phyloP scores from a whole-genome alignment of 2,113 vertebrate genomes.

The Scophthalmus maximus region DNA sequence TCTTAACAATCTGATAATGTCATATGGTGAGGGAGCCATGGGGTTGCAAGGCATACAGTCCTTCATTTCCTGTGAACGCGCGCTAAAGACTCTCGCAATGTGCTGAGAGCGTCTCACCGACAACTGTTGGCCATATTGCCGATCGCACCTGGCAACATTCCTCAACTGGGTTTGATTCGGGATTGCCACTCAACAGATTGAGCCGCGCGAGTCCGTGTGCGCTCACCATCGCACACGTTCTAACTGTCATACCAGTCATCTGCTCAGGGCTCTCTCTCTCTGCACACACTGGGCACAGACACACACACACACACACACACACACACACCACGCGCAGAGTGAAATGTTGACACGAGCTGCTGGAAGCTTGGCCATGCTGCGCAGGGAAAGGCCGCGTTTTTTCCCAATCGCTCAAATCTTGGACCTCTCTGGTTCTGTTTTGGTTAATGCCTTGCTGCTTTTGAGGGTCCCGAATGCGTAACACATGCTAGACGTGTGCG shows the following conservation, averaged over 20 bases:
- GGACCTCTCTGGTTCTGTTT: slow-evolving; percentile 54
- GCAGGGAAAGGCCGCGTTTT: slow-evolving; percentile 58
- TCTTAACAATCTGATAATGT: no score
- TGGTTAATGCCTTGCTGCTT: slow-evolving; percentile 52
- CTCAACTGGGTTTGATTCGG: slow-evolving; percentile 49
- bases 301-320: slow-evolving; percentile 33
- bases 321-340: slow-evolving; percentile 15
- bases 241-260: slow-evolving; percentile 72
- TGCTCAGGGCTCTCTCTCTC: slow-evolving; percentile 51
- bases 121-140: slow-evolving; percentile 73
- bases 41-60: slow-evolving; percentile 46
- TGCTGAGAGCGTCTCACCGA: slow-evolving; percentile 59
- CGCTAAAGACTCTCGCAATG: slow-evolving; percentile 56
- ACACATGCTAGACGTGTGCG: slow-evolving; percentile 57
- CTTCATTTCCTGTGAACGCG: slow-evolving; percentile 64
- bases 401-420: slow-evolving; percentile 50
- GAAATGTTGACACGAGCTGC: slow-evolving; percentile 73
- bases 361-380: slow-evolving; percentile 48
- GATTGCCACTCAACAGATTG: slow-evolving; percentile 69
- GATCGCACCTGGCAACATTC: slow-evolving; percentile 75
- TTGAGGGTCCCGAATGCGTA: slow-evolving; percentile 38
- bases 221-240: slow-evolving; percentile 69
- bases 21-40: no score
- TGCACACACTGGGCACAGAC: slow-evolving; percentile 49
- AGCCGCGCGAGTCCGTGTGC: slow-evolving; percentile 49